Evolutionary conservation across 2,888 invertebrate genomes (phyloP).

Genomic region (Caenorhabditis wallacei): DNA sequence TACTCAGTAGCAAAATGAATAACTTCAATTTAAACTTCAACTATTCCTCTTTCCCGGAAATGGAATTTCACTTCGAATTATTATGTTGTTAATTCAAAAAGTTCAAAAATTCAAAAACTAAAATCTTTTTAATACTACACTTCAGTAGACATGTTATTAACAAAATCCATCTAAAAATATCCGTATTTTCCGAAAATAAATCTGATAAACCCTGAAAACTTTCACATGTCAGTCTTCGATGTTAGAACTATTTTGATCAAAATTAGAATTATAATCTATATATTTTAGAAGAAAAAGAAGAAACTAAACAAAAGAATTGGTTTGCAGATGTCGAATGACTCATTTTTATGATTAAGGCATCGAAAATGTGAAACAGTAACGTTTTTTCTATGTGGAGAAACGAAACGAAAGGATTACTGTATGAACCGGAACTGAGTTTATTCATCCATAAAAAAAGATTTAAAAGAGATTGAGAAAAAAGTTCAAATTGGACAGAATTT

Average conservation of each 20-base stretch:
- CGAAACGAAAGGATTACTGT: background rate
- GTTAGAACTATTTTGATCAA: background rate
- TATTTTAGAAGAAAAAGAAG: background rate
- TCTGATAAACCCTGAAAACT: background rate
- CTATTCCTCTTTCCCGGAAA: too few relatives aligned
- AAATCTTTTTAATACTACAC: background rate
- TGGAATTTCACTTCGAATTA: too few relatives aligned
- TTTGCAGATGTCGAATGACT: constrained; percentile 5
- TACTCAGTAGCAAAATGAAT: too few relatives aligned
- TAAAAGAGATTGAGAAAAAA: background rate
- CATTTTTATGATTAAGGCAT: background rate
- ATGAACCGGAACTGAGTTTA: background rate
- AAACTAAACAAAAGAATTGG: background rate
- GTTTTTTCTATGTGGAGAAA: too few relatives aligned
- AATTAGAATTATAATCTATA: background rate
- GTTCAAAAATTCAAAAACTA: background rate
- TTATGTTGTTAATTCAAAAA: background rate
- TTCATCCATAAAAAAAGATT: background rate
- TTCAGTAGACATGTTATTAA: background rate
- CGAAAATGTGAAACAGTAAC: too few relatives aligned
- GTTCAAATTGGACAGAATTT: background rate
- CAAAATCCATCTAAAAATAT: constrained; percentile 1
- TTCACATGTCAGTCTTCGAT: background rate
- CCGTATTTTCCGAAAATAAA: background rate
- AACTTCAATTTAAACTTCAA: too few relatives aligned